Conservation (phyloP, 2,113 vertebrate species). For the Tiliqua scincoides region DNA sequence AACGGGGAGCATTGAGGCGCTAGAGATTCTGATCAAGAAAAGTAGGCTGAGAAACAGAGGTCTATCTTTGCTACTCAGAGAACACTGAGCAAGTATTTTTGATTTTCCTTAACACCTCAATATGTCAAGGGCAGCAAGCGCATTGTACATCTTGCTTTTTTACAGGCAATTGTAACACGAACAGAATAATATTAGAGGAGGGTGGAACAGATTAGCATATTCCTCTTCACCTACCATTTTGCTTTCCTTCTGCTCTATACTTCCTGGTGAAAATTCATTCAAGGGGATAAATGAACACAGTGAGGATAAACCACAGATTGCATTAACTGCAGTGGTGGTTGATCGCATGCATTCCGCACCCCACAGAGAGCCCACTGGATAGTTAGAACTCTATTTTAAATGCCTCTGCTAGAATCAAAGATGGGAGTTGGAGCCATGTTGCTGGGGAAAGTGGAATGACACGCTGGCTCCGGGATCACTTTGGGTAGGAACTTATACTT, state of each 20-base stretch:
- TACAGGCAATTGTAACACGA: conserved; percentile 53
- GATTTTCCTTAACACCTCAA: conserved; percentile 64
- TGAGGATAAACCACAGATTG: conserved; percentile 24
- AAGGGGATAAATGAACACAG: too few relatives aligned
- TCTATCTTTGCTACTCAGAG: conserved; percentile 40
- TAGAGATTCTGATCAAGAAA: conserved; percentile 58
- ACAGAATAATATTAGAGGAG: conserved; percentile 46
- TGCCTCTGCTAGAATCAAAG: not conserved
- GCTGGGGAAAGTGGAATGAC: not conserved
- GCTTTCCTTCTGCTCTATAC: conserved; percentile 15
- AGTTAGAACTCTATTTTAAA: not conserved
- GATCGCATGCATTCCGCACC: not conserved
- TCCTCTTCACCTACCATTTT: not conserved
- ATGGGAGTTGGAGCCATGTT: not conserved
- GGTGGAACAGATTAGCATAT: conserved; percentile 54
- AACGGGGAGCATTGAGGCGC: not conserved
- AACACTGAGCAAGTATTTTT: conserved; percentile 55
- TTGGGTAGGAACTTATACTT: not conserved
- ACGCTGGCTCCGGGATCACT: not conserved
- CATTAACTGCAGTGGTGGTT: fast-evolving
- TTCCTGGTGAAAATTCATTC: conserved; percentile 32
- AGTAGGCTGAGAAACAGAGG: conserved; percentile 44
- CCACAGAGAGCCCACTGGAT: not conserved
- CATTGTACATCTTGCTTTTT: conserved; percentile 64
- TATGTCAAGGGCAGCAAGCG: conserved; percentile 58